Conservation (phyloP, 92 coral and sea anemone species). For the Palythoa grandis region DNA sequence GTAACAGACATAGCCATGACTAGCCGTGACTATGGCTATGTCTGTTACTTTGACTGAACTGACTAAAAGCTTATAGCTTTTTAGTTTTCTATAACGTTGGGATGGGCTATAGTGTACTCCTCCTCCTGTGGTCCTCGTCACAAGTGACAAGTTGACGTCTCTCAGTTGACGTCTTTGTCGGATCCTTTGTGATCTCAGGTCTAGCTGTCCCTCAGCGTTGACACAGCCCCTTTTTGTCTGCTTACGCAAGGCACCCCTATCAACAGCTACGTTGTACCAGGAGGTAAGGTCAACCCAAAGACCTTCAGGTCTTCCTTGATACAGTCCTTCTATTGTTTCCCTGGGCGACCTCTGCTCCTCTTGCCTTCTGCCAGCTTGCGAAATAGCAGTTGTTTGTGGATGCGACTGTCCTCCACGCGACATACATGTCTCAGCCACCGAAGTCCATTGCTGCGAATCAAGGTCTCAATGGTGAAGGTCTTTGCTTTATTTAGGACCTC, state of each 20-base stretch:
- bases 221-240: slow-evolving; percentile 1
- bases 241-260: neutral
- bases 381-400: neutral
- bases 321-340: neutral
- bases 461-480: neutral
- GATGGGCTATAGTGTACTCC: too few relatives aligned
- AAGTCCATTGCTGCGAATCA: neutral
- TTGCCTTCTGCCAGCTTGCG: neutral
- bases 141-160: too few relatives aligned
- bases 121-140: too few relatives aligned
- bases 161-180: neutral
- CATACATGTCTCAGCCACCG: too few relatives aligned
- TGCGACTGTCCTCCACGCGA: neutral
- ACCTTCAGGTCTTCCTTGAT: neutral
- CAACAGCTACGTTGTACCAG: neutral
- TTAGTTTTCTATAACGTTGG: too few relatives aligned
- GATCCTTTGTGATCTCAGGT: neutral
- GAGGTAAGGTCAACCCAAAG: slow-evolving; percentile 5
- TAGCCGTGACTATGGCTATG: too few relatives aligned
- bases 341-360: slow-evolving; percentile 1
- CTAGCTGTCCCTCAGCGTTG: neutral
- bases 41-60: too few relatives aligned
- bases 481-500: too few relatives aligned
- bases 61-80: too few relatives aligned
- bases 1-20: too few relatives aligned